Base-by-base conservation (phyloP, 2,888 invertebrate species). In the Drosophila macrospina region DNA sequence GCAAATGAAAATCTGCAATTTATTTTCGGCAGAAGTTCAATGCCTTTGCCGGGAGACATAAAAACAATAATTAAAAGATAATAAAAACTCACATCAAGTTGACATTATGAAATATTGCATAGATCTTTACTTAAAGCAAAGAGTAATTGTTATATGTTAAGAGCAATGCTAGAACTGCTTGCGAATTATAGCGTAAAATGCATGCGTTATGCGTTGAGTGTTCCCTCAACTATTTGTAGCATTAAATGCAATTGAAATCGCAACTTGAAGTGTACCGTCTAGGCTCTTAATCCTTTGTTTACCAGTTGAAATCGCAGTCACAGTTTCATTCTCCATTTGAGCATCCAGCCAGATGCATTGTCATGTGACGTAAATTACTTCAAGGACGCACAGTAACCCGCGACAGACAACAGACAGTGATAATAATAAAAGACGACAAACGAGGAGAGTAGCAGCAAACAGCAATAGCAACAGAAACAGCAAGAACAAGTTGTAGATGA, bases 361-460 rank as follows among this genome's bases (percentile, higher is more conserved):
- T 85, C 63, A 68, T 69, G 69, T 80, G 85, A 78, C 86, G 74
- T 78, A 87, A 81, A 85, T 79, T 72, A 70, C 88, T 89, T 85
- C 89, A 89, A 89, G 89, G 85, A 89, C 89, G 89, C 88, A 63
- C 75, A 87, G 69, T 73, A 76, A 69, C 67, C 85, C 68, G 64
- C 42, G 55, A 57, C 56, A 57, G 36, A 28, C 45, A 57, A 63
- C 80, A 71, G 84, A 80, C 87, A 66, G 81, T 67, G 80, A 61
- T 80, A 61, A 80, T 77, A 86, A 86, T 64, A 79, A 57, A 48
- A 39, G 57, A 39, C 37, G 44, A 47, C 48, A 48, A 50, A 41
- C 50, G 15, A 41, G 39, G 6, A 57, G 36, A 50, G 6, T 15
- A 34, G 42, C 13, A 44, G 42, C 16, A 34, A 51, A 48, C 13